These are phyloP conservation scores for Synergus laeviventris DNA, from an alignment of 2,888 invertebrate genomes.

Conservation along the genomic window DNA sequence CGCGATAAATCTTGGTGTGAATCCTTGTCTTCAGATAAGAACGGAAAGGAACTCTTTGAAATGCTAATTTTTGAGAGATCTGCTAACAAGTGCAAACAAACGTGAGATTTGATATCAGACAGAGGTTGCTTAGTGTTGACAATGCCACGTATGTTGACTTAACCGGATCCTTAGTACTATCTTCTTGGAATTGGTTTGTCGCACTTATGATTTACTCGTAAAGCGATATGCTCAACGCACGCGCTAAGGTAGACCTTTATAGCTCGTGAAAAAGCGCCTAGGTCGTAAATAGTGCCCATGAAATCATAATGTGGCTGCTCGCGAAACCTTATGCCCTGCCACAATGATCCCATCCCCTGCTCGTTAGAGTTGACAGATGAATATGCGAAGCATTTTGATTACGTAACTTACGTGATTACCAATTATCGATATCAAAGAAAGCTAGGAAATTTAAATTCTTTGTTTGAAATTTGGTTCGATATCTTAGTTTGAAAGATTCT, in stretches of 20 bases:
- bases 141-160: constrained; percentile 50
- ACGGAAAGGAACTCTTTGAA: too few species aligned
- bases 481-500: neutral
- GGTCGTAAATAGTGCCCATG: constrained; percentile 14
- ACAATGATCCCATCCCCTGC: neutral
- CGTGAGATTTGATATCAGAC: constrained; percentile 34
- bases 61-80: neutral
- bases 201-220: constrained; percentile 3
- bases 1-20: too few species aligned
- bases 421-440: too few species aligned
- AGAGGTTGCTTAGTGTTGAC: constrained; percentile 43
- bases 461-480: neutral
- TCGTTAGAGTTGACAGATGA: constrained; percentile 7
- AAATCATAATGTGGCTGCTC: constrained; percentile 8
- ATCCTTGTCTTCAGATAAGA: too few species aligned
- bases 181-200: constrained; percentile 9
- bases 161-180: constrained; percentile 32
- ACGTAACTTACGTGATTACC: too few species aligned
- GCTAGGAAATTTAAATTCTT: neutral
- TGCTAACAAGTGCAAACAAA: neutral
- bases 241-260: neutral
- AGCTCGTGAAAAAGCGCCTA: constrained; percentile 21
- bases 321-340: neutral
- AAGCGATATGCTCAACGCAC: constrained; percentile 8
- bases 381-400: constrained; percentile 33